phyloP scores from a whole-genome alignment of 1,140 invertebrate genomes.

The Antheraea mylitta region DNA sequence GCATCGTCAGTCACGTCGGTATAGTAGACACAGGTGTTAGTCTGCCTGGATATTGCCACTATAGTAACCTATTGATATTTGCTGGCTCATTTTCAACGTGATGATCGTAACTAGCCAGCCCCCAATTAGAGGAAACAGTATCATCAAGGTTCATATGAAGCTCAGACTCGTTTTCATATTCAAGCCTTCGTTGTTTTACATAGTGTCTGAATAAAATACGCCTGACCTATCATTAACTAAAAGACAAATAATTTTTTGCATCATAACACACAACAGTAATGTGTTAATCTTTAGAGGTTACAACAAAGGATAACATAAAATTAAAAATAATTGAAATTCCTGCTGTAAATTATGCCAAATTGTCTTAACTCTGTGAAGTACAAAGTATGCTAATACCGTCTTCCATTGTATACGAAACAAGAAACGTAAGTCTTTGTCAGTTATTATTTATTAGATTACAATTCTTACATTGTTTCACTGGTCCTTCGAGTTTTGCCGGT shows the following conservation, averaged over 20 bases:
- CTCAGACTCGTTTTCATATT: too few relatives aligned
- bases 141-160: too few relatives aligned
- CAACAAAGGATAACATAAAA: background rate
- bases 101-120: too few relatives aligned
- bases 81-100: too few relatives aligned
- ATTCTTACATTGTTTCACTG: background rate
- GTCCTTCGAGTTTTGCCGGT: background rate
- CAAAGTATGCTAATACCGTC: conserved; percentile 2
- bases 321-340: background rate
- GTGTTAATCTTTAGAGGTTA: background rate
- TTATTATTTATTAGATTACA: background rate
- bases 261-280: background rate
- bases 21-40: too few relatives aligned
- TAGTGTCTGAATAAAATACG: too few relatives aligned
- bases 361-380: background rate
- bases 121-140: too few relatives aligned
- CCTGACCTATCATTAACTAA: too few relatives aligned
- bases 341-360: background rate
- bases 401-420: background rate
- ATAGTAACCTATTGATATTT: too few relatives aligned
- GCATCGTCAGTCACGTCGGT: too few relatives aligned
- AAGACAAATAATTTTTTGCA: background rate
- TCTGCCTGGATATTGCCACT: too few relatives aligned
- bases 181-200: too few relatives aligned
- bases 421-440: background rate